phyloP scores from a whole-genome alignment of 2,888 invertebrate species.

The Caenorhabditis panamensis region DNA sequence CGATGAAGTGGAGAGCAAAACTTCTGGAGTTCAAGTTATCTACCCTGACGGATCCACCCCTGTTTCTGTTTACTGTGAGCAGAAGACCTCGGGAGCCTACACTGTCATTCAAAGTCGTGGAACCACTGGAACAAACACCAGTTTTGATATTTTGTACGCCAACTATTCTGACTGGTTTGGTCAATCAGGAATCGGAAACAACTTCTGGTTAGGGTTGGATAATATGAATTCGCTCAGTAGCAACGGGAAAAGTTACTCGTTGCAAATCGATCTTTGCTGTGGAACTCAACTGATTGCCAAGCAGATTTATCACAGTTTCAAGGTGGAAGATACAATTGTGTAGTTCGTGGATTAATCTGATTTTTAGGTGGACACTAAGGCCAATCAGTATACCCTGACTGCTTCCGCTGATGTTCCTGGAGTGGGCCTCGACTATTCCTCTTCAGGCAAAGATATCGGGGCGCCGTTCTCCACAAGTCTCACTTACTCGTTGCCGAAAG shows the following conservation, averaged over 20 bases:
- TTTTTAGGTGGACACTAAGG: constrained; percentile 15
- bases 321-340: too few species aligned
- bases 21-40: constrained; percentile 40
- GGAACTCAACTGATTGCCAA: constrained; percentile 16
- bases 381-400: constrained; percentile 42
- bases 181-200: constrained; percentile 48
- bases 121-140: neutral
- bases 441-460: constrained; percentile 39
- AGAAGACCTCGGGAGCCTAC: constrained; percentile 16
- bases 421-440: constrained; percentile 54
- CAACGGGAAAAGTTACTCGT: constrained; percentile 30
- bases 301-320: constrained; percentile 61
- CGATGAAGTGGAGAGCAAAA: constrained; percentile 16
- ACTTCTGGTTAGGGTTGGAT: constrained; percentile 70
- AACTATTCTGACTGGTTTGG: constrained; percentile 58
- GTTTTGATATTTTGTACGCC: constrained; percentile 26
- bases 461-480: constrained; percentile 16
- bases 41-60: constrained; percentile 41
- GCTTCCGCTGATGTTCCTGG: constrained; percentile 50
- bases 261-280: constrained; percentile 65
- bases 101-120: constrained; percentile 60
- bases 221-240: constrained; percentile 61
- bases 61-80: constrained; percentile 55
- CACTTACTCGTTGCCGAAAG: constrained; percentile 1
- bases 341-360: too few species aligned